Conservation (phyloP, 2,888 invertebrate species). For the Tipula unca region DNA sequence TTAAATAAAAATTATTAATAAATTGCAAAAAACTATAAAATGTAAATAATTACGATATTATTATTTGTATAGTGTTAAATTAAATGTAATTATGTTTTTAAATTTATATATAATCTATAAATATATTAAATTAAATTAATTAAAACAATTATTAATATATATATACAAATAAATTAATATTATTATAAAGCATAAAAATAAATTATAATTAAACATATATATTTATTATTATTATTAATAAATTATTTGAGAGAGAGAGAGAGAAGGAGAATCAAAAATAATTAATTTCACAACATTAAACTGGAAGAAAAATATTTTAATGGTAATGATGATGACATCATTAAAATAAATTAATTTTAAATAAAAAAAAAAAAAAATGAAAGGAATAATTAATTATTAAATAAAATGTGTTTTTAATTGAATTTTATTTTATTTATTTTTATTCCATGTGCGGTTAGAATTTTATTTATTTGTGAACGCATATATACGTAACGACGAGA, state of each 20-base stretch:
- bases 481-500: neutral
- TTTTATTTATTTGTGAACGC: neutral
- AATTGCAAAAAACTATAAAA: neutral
- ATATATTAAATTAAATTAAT: neutral
- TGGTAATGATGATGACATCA: neutral
- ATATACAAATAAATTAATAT: neutral
- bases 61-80: too few species aligned
- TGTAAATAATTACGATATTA: neutral
- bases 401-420: constrained; percentile 14
- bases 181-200: too few species aligned
- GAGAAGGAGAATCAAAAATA: neutral
- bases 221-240: neutral
- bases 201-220: neutral
- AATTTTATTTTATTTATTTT: neutral
- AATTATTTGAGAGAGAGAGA: neutral
- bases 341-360: constrained; percentile 14
- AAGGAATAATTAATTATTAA: neutral
- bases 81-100: neutral
- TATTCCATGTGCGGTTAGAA: neutral
- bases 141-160: neutral
- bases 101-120: neutral
- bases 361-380: neutral
- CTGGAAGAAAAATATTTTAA: neutral
- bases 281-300: neutral
- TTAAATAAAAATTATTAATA: neutral